A percentile compares a stretch with the other conserved stretches of the same genome.
phyloP scores from a whole-genome alignment of 2,113 vertebrate genomes.

The Desmodus rotundus region DNA sequence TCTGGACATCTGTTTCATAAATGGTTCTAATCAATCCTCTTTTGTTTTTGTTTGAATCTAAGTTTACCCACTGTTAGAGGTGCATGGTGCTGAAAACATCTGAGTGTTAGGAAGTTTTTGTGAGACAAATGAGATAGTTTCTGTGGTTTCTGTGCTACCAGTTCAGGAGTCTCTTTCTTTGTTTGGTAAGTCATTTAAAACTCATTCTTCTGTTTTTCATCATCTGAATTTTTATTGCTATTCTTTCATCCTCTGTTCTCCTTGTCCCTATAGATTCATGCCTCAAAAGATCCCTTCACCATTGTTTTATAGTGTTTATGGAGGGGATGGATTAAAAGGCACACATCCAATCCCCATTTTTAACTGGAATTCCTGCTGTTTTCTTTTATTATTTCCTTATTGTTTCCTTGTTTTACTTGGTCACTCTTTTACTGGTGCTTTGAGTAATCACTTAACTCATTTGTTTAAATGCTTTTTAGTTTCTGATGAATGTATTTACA shows the following conservation, averaged over 20 bases:
- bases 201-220: neutral
- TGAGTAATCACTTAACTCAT: neutral
- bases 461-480: slow-evolving; percentile 12
- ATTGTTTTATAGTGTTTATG: slow-evolving; percentile 19
- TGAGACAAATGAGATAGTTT: neutral
- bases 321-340: neutral
- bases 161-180: neutral
- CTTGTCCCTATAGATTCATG: neutral
- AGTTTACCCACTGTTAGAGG: neutral
- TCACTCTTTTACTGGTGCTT: neutral
- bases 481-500: slow-evolving; percentile 23
- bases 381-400: slow-evolving; percentile 52
- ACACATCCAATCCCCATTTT: neutral
- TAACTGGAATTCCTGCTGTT: slow-evolving; percentile 29
- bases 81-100: neutral
- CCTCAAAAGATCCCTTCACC: neutral
- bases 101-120: neutral
- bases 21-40: neutral
- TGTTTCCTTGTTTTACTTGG: neutral
- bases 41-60: neutral
- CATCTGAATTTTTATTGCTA: neutral
- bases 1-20: neutral
- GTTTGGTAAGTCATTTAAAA: slow-evolving; percentile 24
- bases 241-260: neutral
- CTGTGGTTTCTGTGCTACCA: neutral